Conservation (phyloP, 2,113 vertebrate genomes). For the Gymnocephalus cernua region DNA sequence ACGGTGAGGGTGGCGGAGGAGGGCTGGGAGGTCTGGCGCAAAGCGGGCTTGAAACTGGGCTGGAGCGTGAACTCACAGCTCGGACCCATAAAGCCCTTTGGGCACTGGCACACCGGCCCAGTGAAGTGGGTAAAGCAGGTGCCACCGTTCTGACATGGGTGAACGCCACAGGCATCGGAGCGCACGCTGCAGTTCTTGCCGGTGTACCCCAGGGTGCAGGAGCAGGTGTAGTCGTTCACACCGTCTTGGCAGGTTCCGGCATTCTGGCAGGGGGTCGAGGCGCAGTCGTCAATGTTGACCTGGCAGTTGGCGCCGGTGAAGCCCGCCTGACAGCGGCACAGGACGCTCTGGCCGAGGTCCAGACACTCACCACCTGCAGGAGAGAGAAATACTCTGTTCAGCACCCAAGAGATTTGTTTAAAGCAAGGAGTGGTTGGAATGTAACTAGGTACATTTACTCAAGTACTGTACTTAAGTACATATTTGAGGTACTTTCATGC, state of each 20-base stretch:
- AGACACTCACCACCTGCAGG: constrained; percentile 94
- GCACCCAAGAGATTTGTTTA: constrained; percentile 15
- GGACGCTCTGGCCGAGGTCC: constrained; percentile 94
- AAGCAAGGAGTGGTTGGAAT: not conserved
- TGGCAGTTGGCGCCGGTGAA: constrained; percentile 93
- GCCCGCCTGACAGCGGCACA: constrained; percentile 91
- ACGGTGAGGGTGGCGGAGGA: constrained; percentile 83
- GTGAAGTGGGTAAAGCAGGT: constrained; percentile 93
- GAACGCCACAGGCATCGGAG: constrained; percentile 86
- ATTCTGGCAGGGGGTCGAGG: constrained; percentile 92
- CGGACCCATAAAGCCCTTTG: constrained; percentile 90
- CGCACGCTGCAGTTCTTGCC: constrained; percentile 90
- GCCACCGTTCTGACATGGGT: constrained; percentile 89
- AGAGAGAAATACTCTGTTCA: constrained; percentile 54
- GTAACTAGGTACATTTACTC: too few species aligned
- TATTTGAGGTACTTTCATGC: too few species aligned
- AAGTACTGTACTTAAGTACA: too few species aligned
- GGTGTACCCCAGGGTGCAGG: constrained; percentile 89
- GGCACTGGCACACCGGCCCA: constrained; percentile 91
- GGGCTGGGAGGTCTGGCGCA: constrained; percentile 74
- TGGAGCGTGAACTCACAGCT: constrained; percentile 88
- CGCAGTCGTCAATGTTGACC: constrained; percentile 91
- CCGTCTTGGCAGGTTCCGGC: constrained; percentile 93
- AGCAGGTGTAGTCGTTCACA: constrained; percentile 88
- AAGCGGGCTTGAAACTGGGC: constrained; percentile 74